Conservation (phyloP, 2,888 invertebrate genomes). For the Lamellibrachia columna region DNA sequence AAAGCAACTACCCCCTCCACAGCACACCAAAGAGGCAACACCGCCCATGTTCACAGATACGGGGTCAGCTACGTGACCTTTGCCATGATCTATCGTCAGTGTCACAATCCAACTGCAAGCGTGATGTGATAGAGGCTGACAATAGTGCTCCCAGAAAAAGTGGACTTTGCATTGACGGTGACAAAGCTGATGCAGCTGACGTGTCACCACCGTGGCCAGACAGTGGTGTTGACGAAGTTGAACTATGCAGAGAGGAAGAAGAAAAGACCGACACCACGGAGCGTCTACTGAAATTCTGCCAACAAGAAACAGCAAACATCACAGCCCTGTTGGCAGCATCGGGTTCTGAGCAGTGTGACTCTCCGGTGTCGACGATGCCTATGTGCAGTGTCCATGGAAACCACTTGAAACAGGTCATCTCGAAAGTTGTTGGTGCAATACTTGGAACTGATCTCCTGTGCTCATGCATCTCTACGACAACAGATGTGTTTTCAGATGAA, state of each 20-base stretch:
- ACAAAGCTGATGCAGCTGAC: neutral
- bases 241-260: too few species aligned
- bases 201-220: neutral
- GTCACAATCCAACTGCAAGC: neutral
- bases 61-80: neutral
- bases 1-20: neutral
- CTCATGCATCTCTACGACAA: neutral
- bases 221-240: neutral
- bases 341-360: neutral
- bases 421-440: neutral
- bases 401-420: conserved; percentile 4
- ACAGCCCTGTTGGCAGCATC: neutral
- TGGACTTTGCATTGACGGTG: too few species aligned
- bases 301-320: neutral
- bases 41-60: neutral
- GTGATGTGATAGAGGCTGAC: neutral
- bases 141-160: neutral
- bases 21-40: neutral
- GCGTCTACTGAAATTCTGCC: neutral
- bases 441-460: neutral
- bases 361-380: neutral
- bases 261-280: neutral
- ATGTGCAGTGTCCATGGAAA: neutral
- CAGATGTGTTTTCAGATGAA: neutral
- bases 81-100: neutral